These are phyloP conservation scores for Mus spicilegus DNA, from an alignment of 2,113 vertebrate genomes.

Conservation along the genomic window DNA sequence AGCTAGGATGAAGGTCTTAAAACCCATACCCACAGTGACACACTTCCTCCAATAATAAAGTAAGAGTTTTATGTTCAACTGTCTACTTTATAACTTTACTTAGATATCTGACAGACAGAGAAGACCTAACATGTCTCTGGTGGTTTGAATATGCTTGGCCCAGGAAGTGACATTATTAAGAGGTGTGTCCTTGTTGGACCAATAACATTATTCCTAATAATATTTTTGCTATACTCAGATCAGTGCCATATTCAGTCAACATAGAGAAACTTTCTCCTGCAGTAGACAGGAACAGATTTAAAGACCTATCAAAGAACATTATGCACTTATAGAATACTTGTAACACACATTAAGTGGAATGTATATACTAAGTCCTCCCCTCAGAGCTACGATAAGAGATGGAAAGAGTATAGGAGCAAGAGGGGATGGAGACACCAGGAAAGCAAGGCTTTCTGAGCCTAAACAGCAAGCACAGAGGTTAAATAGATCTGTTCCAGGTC, in stretches of 20 bases:
- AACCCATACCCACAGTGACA: no score
- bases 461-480: neutral
- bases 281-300: neutral
- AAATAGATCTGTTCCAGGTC: neutral
- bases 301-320: neutral
- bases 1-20: no score
- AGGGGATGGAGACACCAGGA: neutral
- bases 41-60: no score
- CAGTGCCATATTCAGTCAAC: no score
- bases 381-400: neutral
- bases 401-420: neutral
- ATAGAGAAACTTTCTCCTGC: neutral
- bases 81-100: no score
- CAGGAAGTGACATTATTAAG: no score
- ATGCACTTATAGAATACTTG: neutral
- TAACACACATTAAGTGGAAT: neutral
- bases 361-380: neutral
- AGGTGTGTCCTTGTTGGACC: no score
- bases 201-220: neutral
- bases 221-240: neutral
- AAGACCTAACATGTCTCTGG: no score
- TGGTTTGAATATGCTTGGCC: no score
- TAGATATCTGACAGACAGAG: no score
- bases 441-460: neutral
- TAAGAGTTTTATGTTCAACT: no score